phyloP scores from a whole-genome alignment of 2,797 vertebrate genomes.

The Myiothlypis coronata region DNA sequence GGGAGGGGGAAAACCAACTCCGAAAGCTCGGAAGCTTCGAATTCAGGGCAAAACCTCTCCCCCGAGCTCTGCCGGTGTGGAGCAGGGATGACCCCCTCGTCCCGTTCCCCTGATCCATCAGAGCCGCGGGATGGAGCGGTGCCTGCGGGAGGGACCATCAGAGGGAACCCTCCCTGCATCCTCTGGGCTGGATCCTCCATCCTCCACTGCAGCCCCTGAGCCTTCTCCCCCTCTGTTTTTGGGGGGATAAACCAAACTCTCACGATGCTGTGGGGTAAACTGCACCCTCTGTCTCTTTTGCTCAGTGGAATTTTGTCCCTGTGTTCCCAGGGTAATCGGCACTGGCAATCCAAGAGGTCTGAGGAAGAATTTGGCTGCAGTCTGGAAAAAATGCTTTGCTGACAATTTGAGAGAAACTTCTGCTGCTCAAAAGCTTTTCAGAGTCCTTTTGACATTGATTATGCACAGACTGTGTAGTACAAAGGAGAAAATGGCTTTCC shows the following conservation, averaged over 20 bases:
- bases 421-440: neutral
- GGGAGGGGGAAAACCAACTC: neutral
- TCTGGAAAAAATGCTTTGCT: neutral
- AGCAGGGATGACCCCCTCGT: accelerated
- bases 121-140: neutral
- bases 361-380: neutral
- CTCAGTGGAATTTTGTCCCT: neutral
- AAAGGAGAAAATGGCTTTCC: neutral
- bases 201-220: neutral
- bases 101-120: accelerated
- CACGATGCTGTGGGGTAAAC: neutral
- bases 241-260: neutral
- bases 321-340: accelerated
- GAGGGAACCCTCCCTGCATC: neutral
- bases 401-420: neutral
- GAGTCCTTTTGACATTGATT: neutral
- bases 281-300: neutral
- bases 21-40: accelerated
- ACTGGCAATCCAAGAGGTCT: neutral
- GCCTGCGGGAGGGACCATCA: neutral
- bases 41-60: accelerated
- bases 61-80: neutral
- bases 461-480: neutral
- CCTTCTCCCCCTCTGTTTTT: neutral
- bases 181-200: neutral